Conservation (phyloP, 2,113 vertebrate species). For the Leptobrachium ailaonicum region DNA sequence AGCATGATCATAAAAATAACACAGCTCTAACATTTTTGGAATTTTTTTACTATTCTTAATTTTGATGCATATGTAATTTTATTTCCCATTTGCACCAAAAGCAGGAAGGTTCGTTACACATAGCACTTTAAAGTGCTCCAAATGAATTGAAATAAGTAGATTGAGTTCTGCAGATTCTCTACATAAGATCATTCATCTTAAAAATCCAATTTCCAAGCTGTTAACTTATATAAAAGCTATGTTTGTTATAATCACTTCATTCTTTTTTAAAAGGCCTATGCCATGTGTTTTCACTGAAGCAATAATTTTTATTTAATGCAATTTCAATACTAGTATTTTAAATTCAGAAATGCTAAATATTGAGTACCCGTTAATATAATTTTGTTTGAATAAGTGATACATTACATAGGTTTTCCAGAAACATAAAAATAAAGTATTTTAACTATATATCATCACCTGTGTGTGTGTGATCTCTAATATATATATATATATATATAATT, state of each 20-base stretch:
- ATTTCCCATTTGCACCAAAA: slow-evolving; percentile 35
- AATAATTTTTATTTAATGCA: slow-evolving; percentile 15
- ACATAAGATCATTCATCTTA: slow-evolving; percentile 35
- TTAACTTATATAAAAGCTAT: slow-evolving; percentile 40
- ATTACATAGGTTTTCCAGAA: too few species aligned
- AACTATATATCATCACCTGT: too few species aligned
- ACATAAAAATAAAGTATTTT: too few species aligned
- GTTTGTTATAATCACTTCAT: slow-evolving; percentile 14
- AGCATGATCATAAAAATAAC: slow-evolving; percentile 12
- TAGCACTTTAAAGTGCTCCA: slow-evolving; percentile 40
- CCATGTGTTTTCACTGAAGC: neutral
- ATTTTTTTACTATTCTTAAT: slow-evolving; percentile 46
- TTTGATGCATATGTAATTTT: slow-evolving; percentile 36
- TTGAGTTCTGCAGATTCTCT: slow-evolving; percentile 23
- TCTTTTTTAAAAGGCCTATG: slow-evolving; percentile 14
- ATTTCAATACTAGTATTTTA: neutral
- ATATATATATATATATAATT: too few species aligned
- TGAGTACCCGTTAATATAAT: neutral
- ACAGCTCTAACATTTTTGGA: neutral
- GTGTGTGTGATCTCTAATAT: too few species aligned
- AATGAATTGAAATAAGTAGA: slow-evolving; percentile 46
- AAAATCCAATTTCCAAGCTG: slow-evolving; percentile 43
- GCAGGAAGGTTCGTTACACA: fast-evolving
- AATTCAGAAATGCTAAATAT: neutral
- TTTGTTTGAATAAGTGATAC: too few species aligned